Conservation (phyloP, 1,140 invertebrate species). For the Philopotamus ludificatus region DNA sequence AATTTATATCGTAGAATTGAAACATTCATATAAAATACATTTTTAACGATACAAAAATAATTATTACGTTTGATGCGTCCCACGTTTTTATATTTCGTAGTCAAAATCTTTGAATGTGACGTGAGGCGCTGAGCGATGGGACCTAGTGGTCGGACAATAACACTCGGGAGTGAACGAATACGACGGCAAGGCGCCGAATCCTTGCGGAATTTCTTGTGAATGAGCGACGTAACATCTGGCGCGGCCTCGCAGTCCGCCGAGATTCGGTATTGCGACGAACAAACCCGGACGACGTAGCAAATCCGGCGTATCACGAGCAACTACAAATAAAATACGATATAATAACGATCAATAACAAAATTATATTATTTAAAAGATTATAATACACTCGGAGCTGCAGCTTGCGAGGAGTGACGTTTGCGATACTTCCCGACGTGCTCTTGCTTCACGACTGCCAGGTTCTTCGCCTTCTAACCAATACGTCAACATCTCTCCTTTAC, state of each 20-base stretch:
- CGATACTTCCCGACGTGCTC: conserved; percentile 36
- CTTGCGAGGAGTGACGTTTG: conserved; percentile 38
- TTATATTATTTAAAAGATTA: conserved; percentile 9
- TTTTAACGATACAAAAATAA: too few species aligned
- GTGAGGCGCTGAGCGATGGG: conserved; percentile 37
- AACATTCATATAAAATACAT: too few species aligned
- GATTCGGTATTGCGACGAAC: conserved; percentile 19
- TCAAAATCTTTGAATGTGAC: conserved; percentile 38
- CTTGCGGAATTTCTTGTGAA: conserved; percentile 31
- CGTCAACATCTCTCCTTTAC: conserved; percentile 72
- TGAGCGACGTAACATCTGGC: conserved; percentile 28
- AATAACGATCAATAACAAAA: neutral
- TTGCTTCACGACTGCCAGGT: conserved; percentile 46
- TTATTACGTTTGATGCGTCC: too few species aligned
- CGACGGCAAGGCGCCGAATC: conserved; percentile 29
- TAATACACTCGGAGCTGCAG: conserved; percentile 37
- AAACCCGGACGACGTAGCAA: conserved; percentile 34
- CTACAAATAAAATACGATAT: conserved; percentile 9
- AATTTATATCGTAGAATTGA: too few species aligned
- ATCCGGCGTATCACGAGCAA: conserved; percentile 38
- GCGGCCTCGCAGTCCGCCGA: conserved; percentile 10
- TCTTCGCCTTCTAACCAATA: conserved; percentile 75
- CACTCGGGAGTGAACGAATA: conserved; percentile 15
- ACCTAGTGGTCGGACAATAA: conserved; percentile 26
- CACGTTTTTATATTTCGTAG: conserved; percentile 35